A percentile compares a stretch with the other conserved stretches of the same genome.
Evolutionary conservation across 2,888 invertebrate species (phyloP).

Genomic region (Halocaridina rubra): DNA sequence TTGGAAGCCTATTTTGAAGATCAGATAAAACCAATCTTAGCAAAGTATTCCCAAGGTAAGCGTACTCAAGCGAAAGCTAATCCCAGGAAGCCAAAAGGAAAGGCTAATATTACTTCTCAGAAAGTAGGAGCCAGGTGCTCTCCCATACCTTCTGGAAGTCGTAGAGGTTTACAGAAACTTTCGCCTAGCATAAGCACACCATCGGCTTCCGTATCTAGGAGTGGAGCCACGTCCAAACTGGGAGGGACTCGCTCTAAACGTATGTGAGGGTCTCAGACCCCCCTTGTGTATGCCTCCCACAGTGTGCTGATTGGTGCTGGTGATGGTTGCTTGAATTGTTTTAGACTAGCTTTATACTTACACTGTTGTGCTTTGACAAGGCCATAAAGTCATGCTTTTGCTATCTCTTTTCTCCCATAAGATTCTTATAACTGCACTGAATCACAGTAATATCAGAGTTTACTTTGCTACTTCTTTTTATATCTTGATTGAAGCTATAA

Average conservation of each 20-base stretch:
- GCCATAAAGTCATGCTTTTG: too few relatives aligned
- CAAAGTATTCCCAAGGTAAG: conserved; percentile 56
- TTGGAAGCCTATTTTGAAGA: conserved; percentile 64
- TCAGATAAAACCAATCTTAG: conserved; percentile 58
- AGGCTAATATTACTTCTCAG: background rate
- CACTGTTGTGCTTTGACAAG: background rate
- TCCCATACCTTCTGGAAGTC: background rate
- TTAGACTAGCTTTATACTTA: background rate
- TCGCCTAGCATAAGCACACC: background rate
- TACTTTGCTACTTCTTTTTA: too few relatives aligned
- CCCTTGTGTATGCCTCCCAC: background rate
- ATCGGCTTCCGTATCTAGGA: conserved; percentile 6
- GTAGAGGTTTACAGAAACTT: conserved; percentile 6
- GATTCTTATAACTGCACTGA: too few relatives aligned
- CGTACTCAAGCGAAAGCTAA: conserved; percentile 25
- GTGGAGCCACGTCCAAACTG: conserved; percentile 13
- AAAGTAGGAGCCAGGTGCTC: conserved; percentile 15
- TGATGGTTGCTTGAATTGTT: conserved; percentile 33
- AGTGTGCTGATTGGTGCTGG: conserved; percentile 31
- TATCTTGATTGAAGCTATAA: too few relatives aligned
- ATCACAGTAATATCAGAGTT: too few relatives aligned
- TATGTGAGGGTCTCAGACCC: conserved; percentile 31
- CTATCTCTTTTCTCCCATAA: too few relatives aligned
- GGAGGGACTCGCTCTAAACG: conserved; percentile 39
- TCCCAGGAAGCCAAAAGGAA: conserved; percentile 32